phyloP scores from a whole-genome alignment of 2,888 invertebrate species.

The Caenorhabditis sinica region DNA sequence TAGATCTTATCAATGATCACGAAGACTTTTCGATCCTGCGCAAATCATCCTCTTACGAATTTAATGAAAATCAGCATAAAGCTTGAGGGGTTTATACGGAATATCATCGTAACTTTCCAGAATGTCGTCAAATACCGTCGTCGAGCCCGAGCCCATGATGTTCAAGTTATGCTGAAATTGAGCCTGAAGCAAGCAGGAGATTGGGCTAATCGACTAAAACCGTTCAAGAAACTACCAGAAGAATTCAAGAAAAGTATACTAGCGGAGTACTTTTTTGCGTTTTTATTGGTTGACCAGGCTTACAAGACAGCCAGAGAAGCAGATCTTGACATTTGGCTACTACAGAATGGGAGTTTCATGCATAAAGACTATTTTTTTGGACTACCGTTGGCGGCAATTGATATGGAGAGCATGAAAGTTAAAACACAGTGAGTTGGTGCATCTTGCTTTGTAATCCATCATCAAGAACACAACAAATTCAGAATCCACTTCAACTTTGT shows the following conservation, averaged over 20 bases:
- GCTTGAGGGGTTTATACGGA: background rate
- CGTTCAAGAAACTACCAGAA: slow-evolving; percentile 39
- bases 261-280: slow-evolving; percentile 69
- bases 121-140: slow-evolving; percentile 40
- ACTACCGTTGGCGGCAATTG: slow-evolving; percentile 37
- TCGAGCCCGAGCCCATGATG: slow-evolving; percentile 67
- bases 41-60: background rate
- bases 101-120: background rate
- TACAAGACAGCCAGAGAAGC: slow-evolving; percentile 60
- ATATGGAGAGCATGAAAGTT: slow-evolving; percentile 27
- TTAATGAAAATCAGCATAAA: background rate
- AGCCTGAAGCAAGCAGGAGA: slow-evolving; percentile 66
- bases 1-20: slow-evolving; percentile 25
- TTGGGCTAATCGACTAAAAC: slow-evolving; percentile 69
- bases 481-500: slow-evolving; percentile 67
- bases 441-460: too few relatives aligned
- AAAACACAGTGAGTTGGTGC: slow-evolving; percentile 66
- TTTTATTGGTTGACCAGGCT: slow-evolving; percentile 71
- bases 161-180: slow-evolving; percentile 70
- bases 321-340: slow-evolving; percentile 61
- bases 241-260: slow-evolving; percentile 59
- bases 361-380: slow-evolving; percentile 64
- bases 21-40: background rate
- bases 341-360: slow-evolving; percentile 69
- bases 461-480: background rate